phyloP scores from a whole-genome alignment of 53 echinoderm and acorn worm genomes.

The Antedon mediterranea region DNA sequence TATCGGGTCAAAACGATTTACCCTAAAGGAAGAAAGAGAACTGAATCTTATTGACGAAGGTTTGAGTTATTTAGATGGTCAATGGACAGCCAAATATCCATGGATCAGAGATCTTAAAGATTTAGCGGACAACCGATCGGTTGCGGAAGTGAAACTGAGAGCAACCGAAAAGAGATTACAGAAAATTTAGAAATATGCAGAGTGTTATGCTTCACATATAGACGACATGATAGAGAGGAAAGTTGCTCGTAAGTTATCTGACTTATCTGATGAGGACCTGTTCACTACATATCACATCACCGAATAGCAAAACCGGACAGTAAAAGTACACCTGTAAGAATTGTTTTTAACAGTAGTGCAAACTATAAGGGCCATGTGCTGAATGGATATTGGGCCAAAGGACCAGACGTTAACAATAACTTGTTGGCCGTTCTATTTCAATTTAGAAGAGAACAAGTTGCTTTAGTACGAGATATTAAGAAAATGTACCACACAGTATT shows the following conservation, averaged over 20 bases:
- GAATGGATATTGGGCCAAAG: slow-evolving; percentile 30
- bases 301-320: slow-evolving; percentile 21
- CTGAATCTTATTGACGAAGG: no score
- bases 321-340: slow-evolving; percentile 20
- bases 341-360: slow-evolving; percentile 28
- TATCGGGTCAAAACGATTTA: no score
- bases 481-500: no score
- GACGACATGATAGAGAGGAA: slow-evolving; percentile 17
- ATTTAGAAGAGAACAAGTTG: no score
- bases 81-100: slow-evolving; percentile 17
- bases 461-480: no score
- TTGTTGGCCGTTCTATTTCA: no score
- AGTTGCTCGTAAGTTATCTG: slow-evolving; percentile 14
- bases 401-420: no score
- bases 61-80: no score
- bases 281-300: slow-evolving; percentile 28
- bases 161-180: slow-evolving; percentile 7
- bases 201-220: slow-evolving; percentile 9
- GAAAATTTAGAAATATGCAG: neutral
- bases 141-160: slow-evolving; percentile 11
- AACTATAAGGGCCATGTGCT: slow-evolving; percentile 16
- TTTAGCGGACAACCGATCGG: slow-evolving; percentile 12
- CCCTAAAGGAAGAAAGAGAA: no score
- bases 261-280: slow-evolving; percentile 12
- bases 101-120: slow-evolving; percentile 20